phyloP scores from a whole-genome alignment of 2,797 vertebrate genomes.

The Enteromius radiatus region DNA sequence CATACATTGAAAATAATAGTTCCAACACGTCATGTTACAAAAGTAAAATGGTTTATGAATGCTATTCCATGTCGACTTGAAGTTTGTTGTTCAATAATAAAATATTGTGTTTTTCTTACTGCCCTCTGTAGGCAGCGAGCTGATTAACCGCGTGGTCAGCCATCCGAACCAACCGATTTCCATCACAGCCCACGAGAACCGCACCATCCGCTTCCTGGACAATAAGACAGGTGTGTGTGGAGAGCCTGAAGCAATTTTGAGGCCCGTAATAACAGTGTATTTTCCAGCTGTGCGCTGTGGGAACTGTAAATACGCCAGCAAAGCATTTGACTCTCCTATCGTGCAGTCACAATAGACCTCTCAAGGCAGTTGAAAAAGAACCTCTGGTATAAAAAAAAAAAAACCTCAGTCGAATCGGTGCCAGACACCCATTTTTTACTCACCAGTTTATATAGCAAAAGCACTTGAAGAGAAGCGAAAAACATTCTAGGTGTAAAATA shows the following conservation, averaged over 20 bases:
- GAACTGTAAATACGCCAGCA: slow-evolving; percentile 35
- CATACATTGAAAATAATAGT: not conserved
- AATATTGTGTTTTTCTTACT: not conserved
- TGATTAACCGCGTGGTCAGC: slow-evolving; percentile 90
- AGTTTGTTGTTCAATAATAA: not conserved
- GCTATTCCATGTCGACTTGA: not conserved
- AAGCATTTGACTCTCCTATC: slow-evolving; percentile 2
- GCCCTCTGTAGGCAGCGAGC: slow-evolving; percentile 77
- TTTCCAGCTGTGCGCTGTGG: slow-evolving; percentile 13
- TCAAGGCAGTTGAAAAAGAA: not conserved
- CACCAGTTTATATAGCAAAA: not conserved
- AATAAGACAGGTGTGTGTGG: slow-evolving; percentile 83
- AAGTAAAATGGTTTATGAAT: not conserved
- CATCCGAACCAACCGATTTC: slow-evolving; percentile 86
- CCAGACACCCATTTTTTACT: slow-evolving; percentile 11
- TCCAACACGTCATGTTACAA: not conserved
- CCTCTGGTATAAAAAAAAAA: slow-evolving; percentile 6
- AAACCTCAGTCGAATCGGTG: not conserved
- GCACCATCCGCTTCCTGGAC: slow-evolving; percentile 90
- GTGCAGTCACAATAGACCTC: slow-evolving; percentile 3
- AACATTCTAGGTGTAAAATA: slow-evolving; percentile 14
- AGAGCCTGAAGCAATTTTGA: slow-evolving; percentile 10
- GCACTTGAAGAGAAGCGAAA: not conserved
- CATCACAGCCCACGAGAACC: slow-evolving; percentile 90
- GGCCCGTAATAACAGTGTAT: slow-evolving; percentile 10